A percentile compares a stretch with the other conserved stretches of the same genome.
phyloP scores from a whole-genome alignment of 2,113 vertebrate species.

The Cyprinodon brontotheroides region DNA sequence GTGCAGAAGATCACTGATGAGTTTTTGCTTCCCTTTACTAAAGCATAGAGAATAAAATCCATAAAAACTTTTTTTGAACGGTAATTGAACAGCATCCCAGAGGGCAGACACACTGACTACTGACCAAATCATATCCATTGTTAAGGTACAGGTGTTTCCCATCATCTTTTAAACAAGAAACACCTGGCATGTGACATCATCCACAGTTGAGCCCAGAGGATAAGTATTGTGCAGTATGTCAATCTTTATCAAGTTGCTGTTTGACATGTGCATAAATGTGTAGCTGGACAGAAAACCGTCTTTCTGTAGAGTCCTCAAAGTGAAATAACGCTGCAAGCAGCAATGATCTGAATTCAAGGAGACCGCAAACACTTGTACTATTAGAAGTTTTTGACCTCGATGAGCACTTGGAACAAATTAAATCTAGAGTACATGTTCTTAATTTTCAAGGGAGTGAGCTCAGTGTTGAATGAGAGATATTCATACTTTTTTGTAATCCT shows the following conservation, averaged over 20 bases:
- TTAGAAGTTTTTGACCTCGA: not conserved
- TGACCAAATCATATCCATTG: conserved; percentile 18
- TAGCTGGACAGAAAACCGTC: not conserved
- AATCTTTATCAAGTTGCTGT: conserved; percentile 8
- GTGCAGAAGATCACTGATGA: conserved; percentile 2
- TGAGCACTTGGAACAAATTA: not conserved
- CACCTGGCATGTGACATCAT: conserved; percentile 30
- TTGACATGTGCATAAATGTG: not conserved
- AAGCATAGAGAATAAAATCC: not conserved
- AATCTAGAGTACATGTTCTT: not conserved
- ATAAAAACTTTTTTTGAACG: conserved; percentile 4
- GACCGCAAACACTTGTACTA: not conserved
- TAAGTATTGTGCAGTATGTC: not conserved
- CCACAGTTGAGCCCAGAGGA: conserved; percentile 7
- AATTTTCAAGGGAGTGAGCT: not conserved
- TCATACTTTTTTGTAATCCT: not conserved
- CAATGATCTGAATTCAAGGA: not conserved
- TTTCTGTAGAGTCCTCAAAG: not conserved
- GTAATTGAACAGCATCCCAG: conserved; percentile 19
- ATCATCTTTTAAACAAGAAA: conserved; percentile 34
- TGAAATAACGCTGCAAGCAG: not conserved
- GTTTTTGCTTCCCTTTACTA: not conserved
- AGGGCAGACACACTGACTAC: conserved; percentile 9
- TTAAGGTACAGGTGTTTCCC: conserved; percentile 47
- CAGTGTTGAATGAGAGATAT: not conserved